phyloP scores from a whole-genome alignment of 2,888 invertebrate species.

The Scaptomyza caliginosa region DNA sequence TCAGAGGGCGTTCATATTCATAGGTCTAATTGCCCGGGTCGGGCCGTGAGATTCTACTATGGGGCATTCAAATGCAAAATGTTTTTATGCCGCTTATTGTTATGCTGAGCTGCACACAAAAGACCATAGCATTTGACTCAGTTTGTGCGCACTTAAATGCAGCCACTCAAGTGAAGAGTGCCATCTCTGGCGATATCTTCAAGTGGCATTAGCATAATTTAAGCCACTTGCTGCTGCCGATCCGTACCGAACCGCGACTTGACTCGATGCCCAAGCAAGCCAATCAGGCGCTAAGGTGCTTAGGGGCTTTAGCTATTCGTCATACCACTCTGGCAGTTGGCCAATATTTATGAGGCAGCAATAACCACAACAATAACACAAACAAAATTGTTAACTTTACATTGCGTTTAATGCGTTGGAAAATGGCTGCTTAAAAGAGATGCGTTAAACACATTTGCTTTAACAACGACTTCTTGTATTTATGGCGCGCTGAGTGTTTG shows the following conservation, averaged over 20 bases:
- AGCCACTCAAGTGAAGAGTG: slow-evolving; percentile 51
- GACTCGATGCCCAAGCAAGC: slow-evolving; percentile 58
- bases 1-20: slow-evolving; percentile 57
- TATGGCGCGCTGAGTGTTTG: slow-evolving; percentile 58
- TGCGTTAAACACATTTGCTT: slow-evolving; percentile 69
- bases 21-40: slow-evolving; percentile 60
- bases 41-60: slow-evolving; percentile 59
- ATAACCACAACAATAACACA: slow-evolving; percentile 29
- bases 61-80: slow-evolving; percentile 57
- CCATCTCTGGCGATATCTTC: slow-evolving; percentile 38
- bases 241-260: slow-evolving; percentile 29
- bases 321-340: slow-evolving; percentile 64
- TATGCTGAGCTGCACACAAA: slow-evolving; percentile 46
- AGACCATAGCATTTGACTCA: slow-evolving; percentile 44
- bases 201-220: slow-evolving; percentile 72
- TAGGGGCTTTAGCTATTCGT: slow-evolving; percentile 42
- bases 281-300: slow-evolving; percentile 49
- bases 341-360: slow-evolving; percentile 59
- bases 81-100: slow-evolving; percentile 41
- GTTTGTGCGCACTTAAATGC: slow-evolving; percentile 56
- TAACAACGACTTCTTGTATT: slow-evolving; percentile 47
- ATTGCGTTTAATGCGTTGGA: slow-evolving; percentile 40
- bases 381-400: slow-evolving; percentile 25
- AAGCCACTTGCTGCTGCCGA: slow-evolving; percentile 69
- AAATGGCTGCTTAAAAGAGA: slow-evolving; percentile 57